A percentile compares a stretch with the other conserved stretches of the same genome.
Evolutionary conservation across 2,888 invertebrate species (phyloP).

Genomic region (Caenorhabditis angaria): DNA sequence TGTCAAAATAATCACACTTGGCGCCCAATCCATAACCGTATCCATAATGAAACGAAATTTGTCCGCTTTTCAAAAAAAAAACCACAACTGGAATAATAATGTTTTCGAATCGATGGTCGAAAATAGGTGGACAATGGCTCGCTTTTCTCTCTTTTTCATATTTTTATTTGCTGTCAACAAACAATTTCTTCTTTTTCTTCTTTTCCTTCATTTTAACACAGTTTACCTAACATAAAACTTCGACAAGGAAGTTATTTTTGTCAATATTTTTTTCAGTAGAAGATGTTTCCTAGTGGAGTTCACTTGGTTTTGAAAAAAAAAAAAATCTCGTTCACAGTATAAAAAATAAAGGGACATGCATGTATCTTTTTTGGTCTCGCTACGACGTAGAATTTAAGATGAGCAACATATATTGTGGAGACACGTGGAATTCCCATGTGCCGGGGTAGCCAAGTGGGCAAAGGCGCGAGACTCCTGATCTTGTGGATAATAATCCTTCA

Average conservation of each 20-base stretch:
- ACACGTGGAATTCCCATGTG: not conserved
- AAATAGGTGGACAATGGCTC: conserved; percentile 6
- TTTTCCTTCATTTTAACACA: not conserved
- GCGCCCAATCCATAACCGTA: conserved; percentile 29
- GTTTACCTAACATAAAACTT: not conserved
- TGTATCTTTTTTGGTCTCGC: too few species aligned
- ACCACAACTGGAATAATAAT: too few species aligned
- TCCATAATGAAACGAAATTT: too few species aligned
- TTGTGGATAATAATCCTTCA: conserved; percentile 2
- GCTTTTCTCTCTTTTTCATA: not conserved
- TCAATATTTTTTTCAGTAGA: too few species aligned
- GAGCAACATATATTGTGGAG: too few species aligned
- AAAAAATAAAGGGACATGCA: too few species aligned
- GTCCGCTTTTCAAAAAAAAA: not conserved
- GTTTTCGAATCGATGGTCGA: not conserved
- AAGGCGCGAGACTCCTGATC: conserved; percentile 9
- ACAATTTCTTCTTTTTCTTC: conserved; percentile 11
- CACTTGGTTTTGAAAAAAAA: too few species aligned
- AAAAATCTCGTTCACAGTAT: too few species aligned
- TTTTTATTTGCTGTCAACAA: conserved; percentile 9
- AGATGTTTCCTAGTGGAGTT: too few species aligned
- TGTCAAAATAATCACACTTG: conserved; percentile 24
- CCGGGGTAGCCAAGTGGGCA: conserved; percentile 9
- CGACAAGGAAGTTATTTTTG: too few species aligned
- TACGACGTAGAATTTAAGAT: too few species aligned